Conservation (phyloP, 2,888 invertebrate genomes). For the Pardosa pseudoannulata region DNA sequence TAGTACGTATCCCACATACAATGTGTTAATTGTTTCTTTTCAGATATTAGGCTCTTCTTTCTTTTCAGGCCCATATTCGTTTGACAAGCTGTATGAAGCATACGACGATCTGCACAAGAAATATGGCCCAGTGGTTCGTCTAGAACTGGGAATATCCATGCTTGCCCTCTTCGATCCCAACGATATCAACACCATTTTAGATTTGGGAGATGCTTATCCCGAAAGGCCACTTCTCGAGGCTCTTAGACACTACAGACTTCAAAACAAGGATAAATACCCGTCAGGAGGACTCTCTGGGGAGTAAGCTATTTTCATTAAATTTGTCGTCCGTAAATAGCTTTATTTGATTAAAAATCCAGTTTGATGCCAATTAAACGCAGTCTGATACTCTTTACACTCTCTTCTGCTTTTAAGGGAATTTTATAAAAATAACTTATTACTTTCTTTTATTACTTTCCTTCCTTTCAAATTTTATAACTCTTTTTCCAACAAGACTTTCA, state of each 20-base stretch:
- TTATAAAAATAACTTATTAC: too few relatives aligned
- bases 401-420: too few relatives aligned
- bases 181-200: slow-evolving; percentile 79
- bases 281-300: slow-evolving; percentile 80
- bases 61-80: slow-evolving; percentile 57
- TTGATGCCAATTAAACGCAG: too few relatives aligned
- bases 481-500: too few relatives aligned
- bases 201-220: slow-evolving; percentile 80
- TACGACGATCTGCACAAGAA: slow-evolving; percentile 41
- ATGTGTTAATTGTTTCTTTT: too few relatives aligned
- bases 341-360: too few relatives aligned
- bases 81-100: slow-evolving; percentile 66
- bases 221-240: slow-evolving; percentile 80
- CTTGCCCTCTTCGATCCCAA: slow-evolving; percentile 79
- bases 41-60: too few relatives aligned
- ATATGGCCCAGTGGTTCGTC: slow-evolving; percentile 48
- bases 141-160: slow-evolving; percentile 52
- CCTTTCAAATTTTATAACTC: too few relatives aligned
- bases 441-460: too few relatives aligned
- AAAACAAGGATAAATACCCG: slow-evolving; percentile 76
- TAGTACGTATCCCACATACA: too few relatives aligned
- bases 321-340: too few relatives aligned
- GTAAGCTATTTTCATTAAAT: slow-evolving; percentile 45
- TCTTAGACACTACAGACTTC: slow-evolving; percentile 79
- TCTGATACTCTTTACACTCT: too few relatives aligned